Evolutionary conservation across 2,888 invertebrate genomes (phyloP), one percentile per base, ranked within the genome.

Genomic region (Callyntrura guangdongensis): DNA sequence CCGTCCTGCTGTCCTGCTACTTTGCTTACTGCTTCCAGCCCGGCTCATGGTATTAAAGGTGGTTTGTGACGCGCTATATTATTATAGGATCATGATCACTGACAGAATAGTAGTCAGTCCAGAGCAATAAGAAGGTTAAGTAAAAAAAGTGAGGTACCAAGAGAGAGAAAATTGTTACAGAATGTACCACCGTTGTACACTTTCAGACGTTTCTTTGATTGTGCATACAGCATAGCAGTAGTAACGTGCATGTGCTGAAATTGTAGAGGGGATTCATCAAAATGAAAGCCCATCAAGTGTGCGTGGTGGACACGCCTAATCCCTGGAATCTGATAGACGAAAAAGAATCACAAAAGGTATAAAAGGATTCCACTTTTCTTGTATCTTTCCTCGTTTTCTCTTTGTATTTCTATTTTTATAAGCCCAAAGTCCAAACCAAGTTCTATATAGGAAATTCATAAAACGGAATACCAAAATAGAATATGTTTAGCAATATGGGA

Each of bases 291-390:
- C 69, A 86, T 87, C 81, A 87, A 69, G 79, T 61, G 87, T 81
- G 86, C 20, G 81, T 87, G 69, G 72, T 82, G 88, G 88, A 88
- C 88, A 88, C 88, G 82, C 88, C 88, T 88, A 88, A 88, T 82
- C 88, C 82, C 82, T 45, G 88, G 87, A 87, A 87, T 87, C 87
- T 81, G 27, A 67, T 77, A 53, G 67, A 77, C 17, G 61, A 61
- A 20, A 20, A 56, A 14, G 45, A 45, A 87, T 67, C 81, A 87
- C 86, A 81, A 53, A 87, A 87, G 87, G 87, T 81, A 81, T 81
- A 79, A 79, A 79, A 81, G 81, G 87, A 87, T 87, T 87, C 87
- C 79, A 86, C 77, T 56, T 86, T 86, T 45, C 64, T 20, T 64
- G n/a, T 67, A 17, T 64, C 22, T 22, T 22, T 83, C 22, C 67